A percentile compares a stretch with the other conserved stretches of the same genome.
Evolutionary conservation across 2,797 vertebrate genomes (phyloP).

Genomic region (Otus scops): DNA sequence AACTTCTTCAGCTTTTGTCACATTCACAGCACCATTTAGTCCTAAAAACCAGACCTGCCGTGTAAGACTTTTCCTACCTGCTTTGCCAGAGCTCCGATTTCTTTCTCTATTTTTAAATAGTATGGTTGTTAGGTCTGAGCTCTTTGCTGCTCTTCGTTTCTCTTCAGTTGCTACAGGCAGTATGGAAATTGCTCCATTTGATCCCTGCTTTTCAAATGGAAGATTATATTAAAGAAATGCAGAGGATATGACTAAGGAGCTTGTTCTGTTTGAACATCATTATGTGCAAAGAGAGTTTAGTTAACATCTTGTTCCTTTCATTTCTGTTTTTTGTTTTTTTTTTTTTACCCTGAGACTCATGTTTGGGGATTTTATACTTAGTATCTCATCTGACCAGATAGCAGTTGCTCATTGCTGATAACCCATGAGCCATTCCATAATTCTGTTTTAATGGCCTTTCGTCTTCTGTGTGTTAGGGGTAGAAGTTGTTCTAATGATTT

Average conservation of each 20-base stretch:
- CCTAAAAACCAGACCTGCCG: background rate
- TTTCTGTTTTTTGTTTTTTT: background rate
- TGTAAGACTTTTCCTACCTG: background rate
- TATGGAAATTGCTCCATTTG: conserved; percentile 11
- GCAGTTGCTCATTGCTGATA: background rate
- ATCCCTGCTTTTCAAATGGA: conserved; percentile 2
- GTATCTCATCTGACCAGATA: background rate
- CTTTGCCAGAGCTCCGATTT: background rate
- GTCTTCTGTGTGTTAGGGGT: background rate
- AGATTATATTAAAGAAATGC: conserved; percentile 2
- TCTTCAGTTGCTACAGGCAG: background rate
- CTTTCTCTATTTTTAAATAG: background rate
- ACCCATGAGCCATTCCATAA: background rate
- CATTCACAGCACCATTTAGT: background rate
- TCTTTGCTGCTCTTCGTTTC: background rate
- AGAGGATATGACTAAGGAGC: background rate
- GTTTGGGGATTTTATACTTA: background rate
- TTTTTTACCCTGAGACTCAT: background rate
- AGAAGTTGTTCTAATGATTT: background rate
- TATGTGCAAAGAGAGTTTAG: background rate
- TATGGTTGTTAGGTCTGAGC: background rate
- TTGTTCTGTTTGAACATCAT: background rate
- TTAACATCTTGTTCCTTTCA: background rate
- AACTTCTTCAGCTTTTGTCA: background rate
- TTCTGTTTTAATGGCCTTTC: background rate